These are phyloP conservation scores for Lysandra bellargus DNA, from an alignment of 2,888 invertebrate species.

Conservation along the genomic window DNA sequence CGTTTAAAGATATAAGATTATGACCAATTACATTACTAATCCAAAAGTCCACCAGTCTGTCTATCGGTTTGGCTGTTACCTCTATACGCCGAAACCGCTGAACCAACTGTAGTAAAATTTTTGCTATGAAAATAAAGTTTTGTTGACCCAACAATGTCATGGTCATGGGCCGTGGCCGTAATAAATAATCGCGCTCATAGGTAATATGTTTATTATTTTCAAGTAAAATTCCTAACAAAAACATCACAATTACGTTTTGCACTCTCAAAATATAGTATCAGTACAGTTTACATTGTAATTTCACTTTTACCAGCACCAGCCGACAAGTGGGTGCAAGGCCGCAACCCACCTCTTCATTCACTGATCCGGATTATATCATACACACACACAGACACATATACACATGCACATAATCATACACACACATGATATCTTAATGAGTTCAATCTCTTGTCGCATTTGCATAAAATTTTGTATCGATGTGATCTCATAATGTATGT, in stretches of 20 bases:
- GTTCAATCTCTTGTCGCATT: slow-evolving; percentile 18
- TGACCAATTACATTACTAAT: too few relatives aligned
- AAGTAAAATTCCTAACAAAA: too few relatives aligned
- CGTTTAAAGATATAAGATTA: too few relatives aligned
- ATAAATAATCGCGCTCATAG: too few relatives aligned
- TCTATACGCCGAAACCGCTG: too few relatives aligned
- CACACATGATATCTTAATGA: slow-evolving; percentile 2
- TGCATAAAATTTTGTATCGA: not conserved
- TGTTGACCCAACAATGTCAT: too few relatives aligned
- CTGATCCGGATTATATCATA: slow-evolving; percentile 26
- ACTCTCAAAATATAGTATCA: not conserved
- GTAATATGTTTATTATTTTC: too few relatives aligned
- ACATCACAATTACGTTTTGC: not conserved
- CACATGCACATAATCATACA: not conserved
- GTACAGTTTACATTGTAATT: slow-evolving; percentile 3
- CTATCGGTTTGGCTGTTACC: too few relatives aligned
- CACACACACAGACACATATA: not conserved
- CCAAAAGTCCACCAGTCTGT: too few relatives aligned
- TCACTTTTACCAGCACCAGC: slow-evolving; percentile 1
- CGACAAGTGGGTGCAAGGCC: slow-evolving; percentile 48
- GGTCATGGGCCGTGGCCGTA: too few relatives aligned
- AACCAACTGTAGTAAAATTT: too few relatives aligned
- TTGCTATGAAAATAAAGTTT: too few relatives aligned
- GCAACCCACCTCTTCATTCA: slow-evolving; percentile 32
- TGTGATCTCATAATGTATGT: not conserved